Conservation (phyloP, 37 sponge, comb jelly and placozoan species). For the Spongilla lacustris region DNA sequence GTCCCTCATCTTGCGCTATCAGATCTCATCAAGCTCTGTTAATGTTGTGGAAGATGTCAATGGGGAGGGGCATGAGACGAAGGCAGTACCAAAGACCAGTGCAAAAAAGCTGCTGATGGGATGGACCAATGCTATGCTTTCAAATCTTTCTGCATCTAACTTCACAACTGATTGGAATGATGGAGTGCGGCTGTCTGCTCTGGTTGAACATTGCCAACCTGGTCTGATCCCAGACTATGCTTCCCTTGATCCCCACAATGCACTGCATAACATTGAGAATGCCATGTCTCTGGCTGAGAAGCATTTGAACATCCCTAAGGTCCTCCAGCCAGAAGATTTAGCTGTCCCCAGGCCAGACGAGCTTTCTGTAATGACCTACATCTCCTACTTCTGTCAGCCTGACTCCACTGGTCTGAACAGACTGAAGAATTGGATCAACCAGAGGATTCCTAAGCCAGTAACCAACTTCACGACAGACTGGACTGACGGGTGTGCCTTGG, state of each 20-base stretch:
- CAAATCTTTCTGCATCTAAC: constrained; percentile 35
- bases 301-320: constrained; percentile 70
- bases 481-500: constrained; percentile 72
- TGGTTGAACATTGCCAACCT: constrained; percentile 81
- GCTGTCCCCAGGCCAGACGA: constrained; percentile 78
- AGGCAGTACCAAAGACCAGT: constrained; percentile 37
- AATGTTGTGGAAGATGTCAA: neutral
- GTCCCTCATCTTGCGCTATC: constrained; percentile 77
- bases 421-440: constrained; percentile 77
- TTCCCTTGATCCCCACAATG: constrained; percentile 52
- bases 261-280: constrained; percentile 54
- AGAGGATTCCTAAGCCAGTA: constrained; percentile 73
- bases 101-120: constrained; percentile 78
- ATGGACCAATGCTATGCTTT: constrained; percentile 67
- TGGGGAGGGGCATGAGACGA: neutral
- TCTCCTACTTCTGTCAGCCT: constrained; percentile 81
- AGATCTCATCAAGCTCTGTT: constrained; percentile 28
- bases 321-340: constrained; percentile 68
- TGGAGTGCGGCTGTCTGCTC: constrained; percentile 61
- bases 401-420: constrained; percentile 63
- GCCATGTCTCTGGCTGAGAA: constrained; percentile 82
- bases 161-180: constrained; percentile 87
- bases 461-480: constrained; percentile 83
- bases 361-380: constrained; percentile 87
- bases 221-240: constrained; percentile 77